phyloP scores from a whole-genome alignment of 2,888 invertebrate species.

The Ormyrus nitidulus region DNA sequence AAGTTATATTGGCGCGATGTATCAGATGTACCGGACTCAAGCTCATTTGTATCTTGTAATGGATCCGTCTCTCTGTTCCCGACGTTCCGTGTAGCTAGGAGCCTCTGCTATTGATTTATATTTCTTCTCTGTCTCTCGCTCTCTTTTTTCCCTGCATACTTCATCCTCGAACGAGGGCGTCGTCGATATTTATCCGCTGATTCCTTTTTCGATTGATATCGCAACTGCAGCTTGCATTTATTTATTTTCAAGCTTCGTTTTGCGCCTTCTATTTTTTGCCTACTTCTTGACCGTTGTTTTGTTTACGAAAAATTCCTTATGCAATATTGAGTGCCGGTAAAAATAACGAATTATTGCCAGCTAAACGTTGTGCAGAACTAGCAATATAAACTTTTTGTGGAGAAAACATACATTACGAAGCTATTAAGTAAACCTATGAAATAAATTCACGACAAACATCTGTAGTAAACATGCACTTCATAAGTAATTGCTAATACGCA shows the following conservation, averaged over 20 bases:
- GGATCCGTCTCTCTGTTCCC: slow-evolving; percentile 46
- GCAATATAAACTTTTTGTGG: too few relatives aligned
- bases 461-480: too few relatives aligned
- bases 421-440: too few relatives aligned
- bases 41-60: slow-evolving; percentile 58
- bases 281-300: too few relatives aligned
- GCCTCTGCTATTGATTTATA: slow-evolving; percentile 27
- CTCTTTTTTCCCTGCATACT: not conserved
- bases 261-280: too few relatives aligned
- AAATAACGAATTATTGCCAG: too few relatives aligned
- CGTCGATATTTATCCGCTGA: slow-evolving; percentile 18
- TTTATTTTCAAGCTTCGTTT: not conserved
- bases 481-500: too few relatives aligned
- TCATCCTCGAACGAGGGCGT: not conserved
- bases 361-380: too few relatives aligned
- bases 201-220: slow-evolving; percentile 12
- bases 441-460: too few relatives aligned
- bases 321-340: too few relatives aligned
- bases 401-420: too few relatives aligned
- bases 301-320: too few relatives aligned
- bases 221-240: not conserved
- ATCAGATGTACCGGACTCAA: slow-evolving; percentile 28
- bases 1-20: slow-evolving; percentile 25
- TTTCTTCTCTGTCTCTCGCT: not conserved
- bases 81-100: not conserved